Evolutionary conservation across 2,113 vertebrate species (phyloP), one percentile per base, ranked within the genome.

Genomic region (Apistogramma diplotaenia): DNA sequence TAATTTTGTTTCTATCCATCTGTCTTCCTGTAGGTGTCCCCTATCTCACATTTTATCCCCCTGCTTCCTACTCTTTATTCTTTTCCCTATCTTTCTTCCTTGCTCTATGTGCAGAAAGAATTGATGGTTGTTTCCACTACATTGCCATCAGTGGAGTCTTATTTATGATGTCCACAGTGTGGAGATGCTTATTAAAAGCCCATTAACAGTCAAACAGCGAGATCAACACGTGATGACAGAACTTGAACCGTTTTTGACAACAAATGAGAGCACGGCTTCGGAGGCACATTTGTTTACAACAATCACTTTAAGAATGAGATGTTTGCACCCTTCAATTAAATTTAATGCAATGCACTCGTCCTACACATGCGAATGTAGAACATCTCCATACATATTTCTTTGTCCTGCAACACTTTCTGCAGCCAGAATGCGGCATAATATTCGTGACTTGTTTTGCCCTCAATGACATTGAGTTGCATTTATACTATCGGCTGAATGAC

Each of bases 171-270:
- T 56, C 53, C 75, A 73, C 62, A 73, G 78, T 85, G 23, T 40
- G 74, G 54, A 86, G 78, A 80, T 79, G 43, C 87, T 74, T 86
- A 89, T 91, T 91, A 88, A 93, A 90, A 86, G 29, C 67, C 85
- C 87, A 82, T 92, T 92, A 87, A 86, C 85, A 80, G 75, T 89
- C 89, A 87, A 87, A 81, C 51, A 25, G 33, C 51, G 33, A 78
- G 78, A 81, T 88, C 49, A 40, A 70, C 27, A 81, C 79, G 85
- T 70, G 74, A 72, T 67, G 55, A 49, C 35, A 23, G 74, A 51
- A 59, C 57, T 81, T 83, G 72, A 59, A 87, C 76, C 74, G 74
- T 43, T 79, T 76, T 87, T 74, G 81, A 84, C 85, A 76, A 65
- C 56, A 6, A 73, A 83, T 56, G 37, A 71, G 53, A 16, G 29